Base-by-base conservation (phyloP, 2,888 invertebrate species). In the Andrena chrysosceles region DNA sequence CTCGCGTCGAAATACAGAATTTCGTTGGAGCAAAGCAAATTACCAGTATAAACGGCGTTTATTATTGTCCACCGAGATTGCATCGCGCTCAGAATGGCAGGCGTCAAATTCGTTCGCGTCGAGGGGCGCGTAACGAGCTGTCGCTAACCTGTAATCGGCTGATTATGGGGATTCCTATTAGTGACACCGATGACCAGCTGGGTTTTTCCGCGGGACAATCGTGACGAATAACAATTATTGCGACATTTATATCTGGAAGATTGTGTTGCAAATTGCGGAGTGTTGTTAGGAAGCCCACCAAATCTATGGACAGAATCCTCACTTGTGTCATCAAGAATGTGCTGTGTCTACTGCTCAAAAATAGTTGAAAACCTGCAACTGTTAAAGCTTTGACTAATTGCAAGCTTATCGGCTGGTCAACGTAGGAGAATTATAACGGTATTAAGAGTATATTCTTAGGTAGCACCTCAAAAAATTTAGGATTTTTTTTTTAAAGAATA, bases 231-330 rank as follows among this genome's bases (percentile, higher is more conserved):
- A 79, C 54, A 71, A 75, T 54, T 35, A n/a, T n/a, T 42, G 31
- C 35, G 64, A 42, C 64, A 71, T 85, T 83, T 78, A 85, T 86
- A 80, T 69, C 35, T 66, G 71, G 64, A 68, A 77, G 70, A 76
- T 85, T 77, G 49, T 71, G 70, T 68, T 73, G 85, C 73, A 81
- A 81, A 85, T 83, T 74, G 64, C 66, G 62, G 62, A 77, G 42
- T 35, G 35, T 35, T 35, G 10, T 35, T 10, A 35, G 10, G 35
- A 35, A 10, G 35, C 3, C 10, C 35, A 35, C 10, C 35, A 35
- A 35, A 35, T 2, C 10, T 10, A 42, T 42, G 13, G 3, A 42
- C 42, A 42, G 42, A 4, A 3, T 42, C 42, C 42, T 42, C 13
- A 13, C 13, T 42, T 10, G 42, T 42, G 13, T 1, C 13, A 42